Evolutionary conservation across 2,888 invertebrate genomes (phyloP).

Genomic region (Zaprionus obscuricornis): DNA sequence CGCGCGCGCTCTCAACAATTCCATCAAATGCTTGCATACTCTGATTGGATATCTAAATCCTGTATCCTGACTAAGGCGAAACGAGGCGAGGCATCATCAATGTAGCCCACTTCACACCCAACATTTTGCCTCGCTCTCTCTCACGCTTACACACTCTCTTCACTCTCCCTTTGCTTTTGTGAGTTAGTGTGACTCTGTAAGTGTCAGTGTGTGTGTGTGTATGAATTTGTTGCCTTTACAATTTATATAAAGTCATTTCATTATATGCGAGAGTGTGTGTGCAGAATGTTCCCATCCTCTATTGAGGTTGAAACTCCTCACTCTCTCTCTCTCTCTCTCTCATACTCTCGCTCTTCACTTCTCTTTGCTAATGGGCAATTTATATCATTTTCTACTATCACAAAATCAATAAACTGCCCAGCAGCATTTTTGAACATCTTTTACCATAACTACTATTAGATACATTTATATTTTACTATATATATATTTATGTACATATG

Average conservation of each 20-base stretch:
- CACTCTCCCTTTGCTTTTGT: constrained; percentile 16
- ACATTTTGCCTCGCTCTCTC: constrained; percentile 40
- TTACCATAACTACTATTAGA: too few relatives aligned
- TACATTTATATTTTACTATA: too few relatives aligned
- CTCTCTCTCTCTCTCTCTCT: too few relatives aligned
- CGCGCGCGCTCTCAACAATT: constrained; percentile 42
- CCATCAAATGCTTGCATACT: constrained; percentile 66
- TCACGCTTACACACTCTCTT: too few relatives aligned
- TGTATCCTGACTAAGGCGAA: constrained; percentile 63
- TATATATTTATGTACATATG: not conserved
- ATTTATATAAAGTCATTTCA: constrained; percentile 75
- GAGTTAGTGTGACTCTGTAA: too few relatives aligned
- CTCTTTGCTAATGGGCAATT: constrained; percentile 64
- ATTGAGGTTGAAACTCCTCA: constrained; percentile 14
- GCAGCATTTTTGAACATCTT: constrained; percentile 44
- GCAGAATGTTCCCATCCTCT: constrained; percentile 11
- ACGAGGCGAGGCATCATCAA: constrained; percentile 9
- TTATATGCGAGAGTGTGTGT: constrained; percentile 39
- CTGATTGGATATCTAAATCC: constrained; percentile 78
- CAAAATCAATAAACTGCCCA: constrained; percentile 71
- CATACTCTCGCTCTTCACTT: constrained; percentile 22
- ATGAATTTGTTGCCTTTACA: constrained; percentile 60
- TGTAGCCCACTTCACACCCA: constrained; percentile 48
- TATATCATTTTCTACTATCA: constrained; percentile 65
- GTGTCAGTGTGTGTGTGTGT: constrained; percentile 2